Base-by-base conservation (phyloP, 2,888 invertebrate genomes). In the Agonum fuliginosum region DNA sequence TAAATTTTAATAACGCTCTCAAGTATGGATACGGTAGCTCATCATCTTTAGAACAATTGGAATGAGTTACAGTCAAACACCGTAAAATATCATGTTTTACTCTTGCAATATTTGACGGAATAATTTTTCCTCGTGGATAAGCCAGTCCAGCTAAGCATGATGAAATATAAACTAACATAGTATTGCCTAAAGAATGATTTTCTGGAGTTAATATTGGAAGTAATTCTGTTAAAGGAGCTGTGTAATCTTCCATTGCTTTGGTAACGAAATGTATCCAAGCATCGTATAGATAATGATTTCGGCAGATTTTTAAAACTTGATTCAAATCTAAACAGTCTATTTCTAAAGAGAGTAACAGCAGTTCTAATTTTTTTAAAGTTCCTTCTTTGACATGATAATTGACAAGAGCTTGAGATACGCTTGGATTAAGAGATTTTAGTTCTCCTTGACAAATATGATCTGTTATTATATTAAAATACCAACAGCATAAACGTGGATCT, bases 101-200 rank as follows among this genome's bases (percentile, higher is more conserved):
- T 82, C 89, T 88, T 30, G 90, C 88, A 4, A 91, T 89, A 65
- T 90, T 86, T 34, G 90, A 89, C 6, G 88, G 87, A 0, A 92
- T 91, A 81, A 95, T 91, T 81, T 92, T 91, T 0, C 95, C 95
- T 43, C 88, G 88, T 0, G 95, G 96, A 87, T 95, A 97, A 0
- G 94, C 94, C 76, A 94, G 88, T 0, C 96, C 97, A n/a, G 95
- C 93, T 79, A 97, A 88, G 83, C 96, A 96, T 80, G 95, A 95
- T 79, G 94, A 95, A 27, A 95, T 91, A 84, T 96, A 97, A 1
- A 97, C 95, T 69, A 97, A 87, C 80, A 97, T 87, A 79, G 94
- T 94, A 83, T 96, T 96, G 4, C 96, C 97, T 51, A 95, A 88
- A 82, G 89, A 89, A 80, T 92, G 86, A 78, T 88, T 86, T 78